Percentiles rank a stretch among this genome's conserved stretches.
These are phyloP conservation scores for Lumbricus terrestris DNA, from an alignment of 2,888 invertebrate species.

Conservation along the genomic window DNA sequence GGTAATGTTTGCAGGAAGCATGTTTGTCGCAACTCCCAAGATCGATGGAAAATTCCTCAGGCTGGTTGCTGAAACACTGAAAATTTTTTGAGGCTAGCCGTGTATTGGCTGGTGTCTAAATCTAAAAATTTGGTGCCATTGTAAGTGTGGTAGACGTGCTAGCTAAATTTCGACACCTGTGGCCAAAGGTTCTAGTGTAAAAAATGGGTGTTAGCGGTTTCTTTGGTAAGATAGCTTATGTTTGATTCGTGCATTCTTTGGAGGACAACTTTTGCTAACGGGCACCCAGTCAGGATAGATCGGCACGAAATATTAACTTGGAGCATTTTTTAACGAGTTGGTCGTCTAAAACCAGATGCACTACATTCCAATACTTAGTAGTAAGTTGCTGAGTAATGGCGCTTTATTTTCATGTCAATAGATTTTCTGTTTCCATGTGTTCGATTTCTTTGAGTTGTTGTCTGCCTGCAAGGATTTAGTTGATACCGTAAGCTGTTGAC, in stretches of 20 bases:
- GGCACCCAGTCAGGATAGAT: not conserved
- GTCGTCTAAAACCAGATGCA: conserved; percentile 3
- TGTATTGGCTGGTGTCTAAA: not conserved
- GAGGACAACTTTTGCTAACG: not conserved
- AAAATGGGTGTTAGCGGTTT: not conserved
- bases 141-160: not conserved
- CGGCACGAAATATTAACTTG: not conserved
- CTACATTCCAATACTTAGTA: conserved; percentile 15
- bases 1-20: not conserved
- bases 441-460: not conserved
- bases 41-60: not conserved
- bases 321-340: not conserved
- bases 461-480: not conserved
- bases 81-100: not conserved
- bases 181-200: not conserved
- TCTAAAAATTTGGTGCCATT: not conserved
- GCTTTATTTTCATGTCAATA: conserved; percentile 18
- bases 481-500: not conserved
- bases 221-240: not conserved
- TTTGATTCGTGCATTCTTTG: not conserved
- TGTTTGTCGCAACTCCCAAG: not conserved
- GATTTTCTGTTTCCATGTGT: conserved; percentile 16
- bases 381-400: not conserved
- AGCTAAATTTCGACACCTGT: not conserved
- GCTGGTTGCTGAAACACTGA: not conserved